Evolutionary conservation across 2,113 vertebrate species (phyloP), one percentile per base, ranked within the genome.

Genomic region (Microtus montanus): DNA sequence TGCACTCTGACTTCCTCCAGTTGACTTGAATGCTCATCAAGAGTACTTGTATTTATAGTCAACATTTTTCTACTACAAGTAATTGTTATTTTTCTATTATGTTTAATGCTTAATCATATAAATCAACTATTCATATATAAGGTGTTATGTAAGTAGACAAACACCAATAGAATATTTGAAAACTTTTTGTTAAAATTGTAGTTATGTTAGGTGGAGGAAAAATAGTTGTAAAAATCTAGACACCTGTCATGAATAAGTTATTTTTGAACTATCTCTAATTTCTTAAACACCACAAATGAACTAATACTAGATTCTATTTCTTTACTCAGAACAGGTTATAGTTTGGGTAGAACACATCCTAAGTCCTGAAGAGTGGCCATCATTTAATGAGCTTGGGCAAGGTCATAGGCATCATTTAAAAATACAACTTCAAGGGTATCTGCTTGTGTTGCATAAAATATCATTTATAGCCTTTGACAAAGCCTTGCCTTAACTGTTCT

Each of bases 81-180:
- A 74, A 12, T 92, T 85, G 24, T 83, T 90, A 30, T 49, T 91
- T 91, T 73, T 85, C 83, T 75, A 70, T 86, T 87, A 63, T 70
- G 58, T 44, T 85, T 89, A 52, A 20, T 33, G 35, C 54, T 68
- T 41, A 79, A 77, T 85, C 35, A 73, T 49, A 3, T 66, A 79
- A 80, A 47, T 85, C 33, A 88, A 66, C 89, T 24, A 22, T 33
- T 19, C 19, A 52, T 85, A 38, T 35, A 28, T 71, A 71, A 52
- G 20, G 41, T 4, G 7, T 26, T 70, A 44, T 14, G 1, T 83
- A 73, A 87, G 10, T 30, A 84, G 28, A 77, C 68, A 30, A 82
- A 90, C 24, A 80, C 41, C 47, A 84, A 70, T 92, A 77, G 44
- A 26, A 82, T 35, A 30, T 78, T 92, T 47, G 52, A 93, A 90